These are phyloP conservation scores for Corydoras sp. DNA, from an alignment of 2,113 vertebrate genomes.

Conservation along the genomic window DNA sequence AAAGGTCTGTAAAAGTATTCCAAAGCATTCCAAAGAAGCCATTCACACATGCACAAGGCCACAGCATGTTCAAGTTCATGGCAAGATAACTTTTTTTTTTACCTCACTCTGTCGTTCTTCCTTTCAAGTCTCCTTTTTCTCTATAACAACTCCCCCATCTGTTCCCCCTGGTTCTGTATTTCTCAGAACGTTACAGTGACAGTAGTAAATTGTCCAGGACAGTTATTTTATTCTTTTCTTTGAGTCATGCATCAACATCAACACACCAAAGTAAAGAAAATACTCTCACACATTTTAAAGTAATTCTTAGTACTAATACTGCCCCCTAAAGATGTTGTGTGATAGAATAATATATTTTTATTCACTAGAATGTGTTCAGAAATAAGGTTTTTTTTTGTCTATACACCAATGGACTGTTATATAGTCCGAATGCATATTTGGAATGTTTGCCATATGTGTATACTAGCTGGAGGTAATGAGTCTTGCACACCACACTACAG, in stretches of 20 bases:
- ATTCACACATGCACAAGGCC: not conserved
- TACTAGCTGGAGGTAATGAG: not conserved
- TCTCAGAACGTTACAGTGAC: slow-evolving; percentile 5
- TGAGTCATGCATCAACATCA: slow-evolving; percentile 33
- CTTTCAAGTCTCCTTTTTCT: not conserved
- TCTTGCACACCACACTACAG: not conserved
- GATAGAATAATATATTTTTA: slow-evolving; percentile 28
- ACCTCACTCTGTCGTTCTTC: too few species aligned
- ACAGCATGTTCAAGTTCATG: not conserved
- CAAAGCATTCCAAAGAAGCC: too few species aligned
- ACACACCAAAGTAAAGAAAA: not conserved
- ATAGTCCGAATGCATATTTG: not conserved
- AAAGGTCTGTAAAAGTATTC: not conserved
- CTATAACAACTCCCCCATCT: not conserved
- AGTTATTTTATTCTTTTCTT: slow-evolving; percentile 50
- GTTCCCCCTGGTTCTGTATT: not conserved
- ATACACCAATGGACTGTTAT: not conserved
- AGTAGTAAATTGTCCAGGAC: slow-evolving; percentile 48
- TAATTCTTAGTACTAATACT: not conserved
- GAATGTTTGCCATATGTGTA: slow-evolving; percentile 5
- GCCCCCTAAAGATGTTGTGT: not conserved
- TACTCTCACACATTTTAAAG: not conserved
- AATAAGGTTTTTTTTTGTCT: slow-evolving; percentile 4
- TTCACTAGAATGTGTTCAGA: slow-evolving; percentile 8
- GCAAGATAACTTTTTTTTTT: too few species aligned